phyloP scores from a whole-genome alignment of 2,888 invertebrate species.

The Globia sparganii region DNA sequence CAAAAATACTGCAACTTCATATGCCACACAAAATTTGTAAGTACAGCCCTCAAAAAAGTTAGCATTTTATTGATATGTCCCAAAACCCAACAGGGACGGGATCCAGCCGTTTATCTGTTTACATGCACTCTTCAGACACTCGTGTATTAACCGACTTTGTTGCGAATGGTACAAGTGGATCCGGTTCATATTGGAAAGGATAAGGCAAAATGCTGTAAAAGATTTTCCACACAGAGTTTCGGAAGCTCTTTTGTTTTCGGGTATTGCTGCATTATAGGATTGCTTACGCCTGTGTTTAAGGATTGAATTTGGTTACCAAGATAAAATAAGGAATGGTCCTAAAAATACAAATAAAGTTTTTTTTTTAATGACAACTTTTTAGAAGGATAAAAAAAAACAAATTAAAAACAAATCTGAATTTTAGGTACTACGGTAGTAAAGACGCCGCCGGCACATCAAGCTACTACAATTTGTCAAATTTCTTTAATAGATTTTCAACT shows the following conservation, averaged over 20 bases:
- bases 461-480: too few relatives aligned
- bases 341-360: background rate
- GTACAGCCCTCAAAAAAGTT: slow-evolving; percentile 55
- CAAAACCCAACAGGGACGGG: slow-evolving; percentile 50
- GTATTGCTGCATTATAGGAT: slow-evolving; percentile 46
- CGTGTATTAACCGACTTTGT: slow-evolving; percentile 63
- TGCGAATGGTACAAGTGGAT: slow-evolving; percentile 47
- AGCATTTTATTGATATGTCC: slow-evolving; percentile 64
- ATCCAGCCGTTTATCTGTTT: slow-evolving; percentile 53
- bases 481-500: too few relatives aligned
- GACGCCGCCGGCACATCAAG: too few relatives aligned
- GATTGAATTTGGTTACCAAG: slow-evolving; percentile 19
- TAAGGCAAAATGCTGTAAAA: slow-evolving; percentile 57
- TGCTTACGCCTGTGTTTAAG: slow-evolving; percentile 23
- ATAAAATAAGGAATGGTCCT: background rate
- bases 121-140: slow-evolving; percentile 58
- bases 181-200: slow-evolving; percentile 51
- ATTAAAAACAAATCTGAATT: too few relatives aligned
- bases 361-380: too few relatives aligned
- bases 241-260: slow-evolving; percentile 33
- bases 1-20: background rate
- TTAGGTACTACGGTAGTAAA: too few relatives aligned
- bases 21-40: slow-evolving; percentile 18
- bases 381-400: too few relatives aligned
- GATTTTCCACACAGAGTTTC: slow-evolving; percentile 50